These are phyloP conservation scores for Antitype chi DNA, from an alignment of 2,888 invertebrate genomes.

Conservation along the genomic window DNA sequence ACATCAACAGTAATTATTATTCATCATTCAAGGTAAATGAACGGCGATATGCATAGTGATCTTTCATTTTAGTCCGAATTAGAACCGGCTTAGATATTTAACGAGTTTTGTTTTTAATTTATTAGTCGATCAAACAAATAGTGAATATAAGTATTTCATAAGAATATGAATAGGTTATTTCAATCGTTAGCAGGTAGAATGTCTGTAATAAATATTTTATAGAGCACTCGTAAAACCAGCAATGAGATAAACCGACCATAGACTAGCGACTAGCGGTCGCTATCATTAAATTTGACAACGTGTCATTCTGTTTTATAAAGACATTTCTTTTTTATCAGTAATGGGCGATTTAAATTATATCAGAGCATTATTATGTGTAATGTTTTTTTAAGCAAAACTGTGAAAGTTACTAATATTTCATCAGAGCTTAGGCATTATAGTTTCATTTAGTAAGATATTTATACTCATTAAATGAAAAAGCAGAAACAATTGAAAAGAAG, in stretches of 20 bases:
- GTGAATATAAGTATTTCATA: conserved; percentile 82
- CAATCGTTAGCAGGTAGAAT: conserved; percentile 85
- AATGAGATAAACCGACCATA: conserved; percentile 74
- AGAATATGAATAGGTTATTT: conserved; percentile 85
- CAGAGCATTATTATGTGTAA: conserved; percentile 29
- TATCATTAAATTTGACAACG: conserved; percentile 86
- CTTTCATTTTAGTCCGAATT: conserved; percentile 84
- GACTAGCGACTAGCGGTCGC: conserved; percentile 73
- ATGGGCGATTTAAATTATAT: conserved; percentile 57
- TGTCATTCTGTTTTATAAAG: conserved; percentile 80
- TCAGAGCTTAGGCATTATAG: background rate
- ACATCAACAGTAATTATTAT: conserved; percentile 83
- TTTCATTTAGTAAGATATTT: conserved; percentile 1
- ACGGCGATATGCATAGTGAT: conserved; percentile 84
- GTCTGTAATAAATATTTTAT: conserved; percentile 86
- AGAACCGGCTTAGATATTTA: conserved; percentile 81
- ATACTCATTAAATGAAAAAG: background rate
- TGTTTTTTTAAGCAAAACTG: conserved; percentile 29
- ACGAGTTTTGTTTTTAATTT: conserved; percentile 81
- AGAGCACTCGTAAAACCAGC: conserved; percentile 84
- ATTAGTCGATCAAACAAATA: conserved; percentile 81
- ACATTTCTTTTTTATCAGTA: conserved; percentile 65
- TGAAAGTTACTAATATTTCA: conserved; percentile 15
- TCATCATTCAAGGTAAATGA: conserved; percentile 88
- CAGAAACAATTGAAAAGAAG: no score